phyloP scores from a whole-genome alignment of 1,140 invertebrate genomes.

The Lepidotrigona ventralis region DNA sequence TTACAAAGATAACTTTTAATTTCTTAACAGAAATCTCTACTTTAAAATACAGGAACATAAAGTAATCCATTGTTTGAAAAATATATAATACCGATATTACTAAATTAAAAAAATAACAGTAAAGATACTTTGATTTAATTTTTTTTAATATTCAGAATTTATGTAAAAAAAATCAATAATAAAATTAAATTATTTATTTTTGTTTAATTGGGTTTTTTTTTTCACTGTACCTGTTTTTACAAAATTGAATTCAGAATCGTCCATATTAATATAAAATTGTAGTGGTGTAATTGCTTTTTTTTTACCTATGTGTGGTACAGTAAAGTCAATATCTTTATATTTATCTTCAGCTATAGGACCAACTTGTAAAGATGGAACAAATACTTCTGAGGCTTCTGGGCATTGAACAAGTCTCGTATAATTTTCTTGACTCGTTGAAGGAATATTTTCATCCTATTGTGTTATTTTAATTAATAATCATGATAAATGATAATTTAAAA shows the following conservation, averaged over 20 bases:
- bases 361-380: slow-evolving; percentile 45
- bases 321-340: slow-evolving; percentile 43
- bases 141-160: not conserved
- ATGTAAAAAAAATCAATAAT: not conserved
- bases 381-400: slow-evolving; percentile 48
- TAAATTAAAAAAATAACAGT: not conserved
- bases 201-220: not conserved
- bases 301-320: slow-evolving; percentile 39
- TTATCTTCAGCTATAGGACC: slow-evolving; percentile 29
- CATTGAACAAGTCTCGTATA: slow-evolving; percentile 29
- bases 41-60: not conserved
- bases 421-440: not conserved
- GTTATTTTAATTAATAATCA: not conserved
- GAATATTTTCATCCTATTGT: slow-evolving; percentile 13
- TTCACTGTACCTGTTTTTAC: slow-evolving; percentile 5
- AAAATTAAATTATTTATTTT: not conserved
- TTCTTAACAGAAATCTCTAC: not conserved
- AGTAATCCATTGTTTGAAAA: not conserved
- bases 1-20: not conserved
- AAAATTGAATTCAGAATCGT: slow-evolving; percentile 38
- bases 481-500: not conserved
- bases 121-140: not conserved
- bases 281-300: slow-evolving; percentile 24
- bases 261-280: slow-evolving; percentile 20
- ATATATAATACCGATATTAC: not conserved